Evolutionary conservation across 2,797 vertebrate genomes (phyloP).

Genomic region (Harpagifer antarcticus): DNA sequence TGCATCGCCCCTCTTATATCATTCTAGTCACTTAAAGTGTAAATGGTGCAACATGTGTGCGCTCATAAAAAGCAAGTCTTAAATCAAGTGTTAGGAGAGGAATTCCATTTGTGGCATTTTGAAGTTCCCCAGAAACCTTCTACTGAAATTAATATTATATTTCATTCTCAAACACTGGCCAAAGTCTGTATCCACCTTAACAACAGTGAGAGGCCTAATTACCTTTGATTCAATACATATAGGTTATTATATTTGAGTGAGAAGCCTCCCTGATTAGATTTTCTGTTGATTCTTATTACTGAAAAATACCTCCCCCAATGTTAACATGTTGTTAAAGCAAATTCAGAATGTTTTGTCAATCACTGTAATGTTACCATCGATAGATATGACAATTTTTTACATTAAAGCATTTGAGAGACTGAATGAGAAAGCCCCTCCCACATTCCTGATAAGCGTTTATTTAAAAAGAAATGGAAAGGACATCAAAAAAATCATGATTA

Average conservation of each 20-base stretch:
- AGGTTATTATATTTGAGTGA: neutral
- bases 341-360: neutral
- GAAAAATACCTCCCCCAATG: neutral
- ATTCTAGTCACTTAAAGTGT: conserved; percentile 36
- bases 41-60: conserved; percentile 33
- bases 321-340: neutral
- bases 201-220: neutral
- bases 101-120: neutral
- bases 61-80: conserved; percentile 17
- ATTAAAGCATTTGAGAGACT: too few species aligned
- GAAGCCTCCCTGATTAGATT: neutral
- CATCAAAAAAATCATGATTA: neutral
- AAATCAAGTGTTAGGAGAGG: conserved; percentile 38
- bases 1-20: conserved; percentile 36
- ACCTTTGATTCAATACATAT: too few species aligned
- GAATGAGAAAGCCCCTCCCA: neutral
- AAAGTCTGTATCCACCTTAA: neutral
- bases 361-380: too few species aligned
- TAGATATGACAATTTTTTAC: too few species aligned
- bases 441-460: neutral
- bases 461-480: conserved; percentile 1
- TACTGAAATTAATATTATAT: neutral
- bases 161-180: neutral
- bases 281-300: neutral
- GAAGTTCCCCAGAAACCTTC: neutral